These are phyloP conservation scores for Bostrychus sinensis DNA, from an alignment of 2,113 vertebrate species.

Conservation along the genomic window DNA sequence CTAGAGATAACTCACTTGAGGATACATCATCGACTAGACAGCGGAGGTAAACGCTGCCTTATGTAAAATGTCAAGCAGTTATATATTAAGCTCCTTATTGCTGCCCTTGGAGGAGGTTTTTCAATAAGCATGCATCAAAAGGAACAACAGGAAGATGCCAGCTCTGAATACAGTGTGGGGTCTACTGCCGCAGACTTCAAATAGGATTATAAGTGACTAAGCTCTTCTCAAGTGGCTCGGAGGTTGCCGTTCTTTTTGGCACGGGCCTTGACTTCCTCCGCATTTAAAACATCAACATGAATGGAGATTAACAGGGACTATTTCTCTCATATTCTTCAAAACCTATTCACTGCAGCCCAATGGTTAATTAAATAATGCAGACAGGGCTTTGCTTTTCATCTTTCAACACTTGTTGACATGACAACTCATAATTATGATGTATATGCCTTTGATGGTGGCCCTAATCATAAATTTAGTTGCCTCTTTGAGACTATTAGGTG, in stretches of 20 bases:
- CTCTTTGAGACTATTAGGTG: conserved; percentile 35
- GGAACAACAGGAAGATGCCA: background rate
- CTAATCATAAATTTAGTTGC: conserved; percentile 32
- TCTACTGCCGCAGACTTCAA: background rate
- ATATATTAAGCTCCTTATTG: conserved; percentile 1
- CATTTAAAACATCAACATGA: conserved; percentile 3
- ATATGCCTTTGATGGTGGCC: background rate
- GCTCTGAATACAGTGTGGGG: background rate
- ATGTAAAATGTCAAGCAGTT: background rate
- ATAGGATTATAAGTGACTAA: conserved; percentile 7
- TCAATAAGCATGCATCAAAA: background rate
- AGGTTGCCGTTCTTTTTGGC: background rate
- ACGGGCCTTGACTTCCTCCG: background rate
- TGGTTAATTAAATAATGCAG: background rate
- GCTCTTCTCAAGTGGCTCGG: background rate
- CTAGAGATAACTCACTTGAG: background rate
- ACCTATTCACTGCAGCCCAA: background rate
- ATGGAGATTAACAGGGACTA: background rate
- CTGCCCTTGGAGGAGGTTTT: background rate
- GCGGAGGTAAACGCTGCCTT: background rate
- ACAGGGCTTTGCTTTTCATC: conserved; percentile 16
- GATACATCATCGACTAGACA: background rate
- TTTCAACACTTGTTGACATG: conserved; percentile 15
- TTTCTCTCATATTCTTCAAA: background rate
- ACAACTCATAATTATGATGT: conserved; percentile 39